Conservation (phyloP, 2,113 vertebrate species). For the Oncorhynchus masou region DNA sequence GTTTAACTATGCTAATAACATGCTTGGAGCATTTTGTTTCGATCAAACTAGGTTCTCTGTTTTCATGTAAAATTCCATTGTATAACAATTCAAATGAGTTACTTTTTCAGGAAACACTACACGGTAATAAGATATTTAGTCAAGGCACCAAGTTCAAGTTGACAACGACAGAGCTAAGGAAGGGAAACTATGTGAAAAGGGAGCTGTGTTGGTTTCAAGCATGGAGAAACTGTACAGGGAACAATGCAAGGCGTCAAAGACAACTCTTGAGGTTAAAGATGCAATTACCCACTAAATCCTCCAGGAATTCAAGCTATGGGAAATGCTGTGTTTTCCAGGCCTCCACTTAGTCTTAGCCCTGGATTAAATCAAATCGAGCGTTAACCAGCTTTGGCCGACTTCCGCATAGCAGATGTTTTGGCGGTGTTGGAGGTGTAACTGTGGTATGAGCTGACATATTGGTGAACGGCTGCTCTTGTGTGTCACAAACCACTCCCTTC, state of each 20-base stretch:
- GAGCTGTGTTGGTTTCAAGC: conserved; percentile 13
- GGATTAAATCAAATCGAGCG: too few species aligned
- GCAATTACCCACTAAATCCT: conserved; percentile 17
- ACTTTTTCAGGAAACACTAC: too few species aligned
- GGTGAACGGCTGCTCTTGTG: too few species aligned
- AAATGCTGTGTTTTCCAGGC: background rate
- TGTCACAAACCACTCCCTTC: too few species aligned
- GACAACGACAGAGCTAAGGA: background rate
- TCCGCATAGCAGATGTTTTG: too few species aligned
- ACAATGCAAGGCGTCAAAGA: background rate
- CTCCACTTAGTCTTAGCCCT: background rate
- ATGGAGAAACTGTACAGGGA: conserved; percentile 17
- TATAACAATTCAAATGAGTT: conserved; percentile 29
- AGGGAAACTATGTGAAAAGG: conserved; percentile 15
- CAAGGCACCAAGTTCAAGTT: background rate
- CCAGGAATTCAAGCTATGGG: conserved; percentile 11
- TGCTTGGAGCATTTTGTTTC: conserved; percentile 43
- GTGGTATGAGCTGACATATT: too few species aligned
- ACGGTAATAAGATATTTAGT: too few species aligned
- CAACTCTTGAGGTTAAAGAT: background rate
- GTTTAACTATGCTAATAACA: conserved; percentile 66
- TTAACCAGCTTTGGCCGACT: too few species aligned
- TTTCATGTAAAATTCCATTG: conserved; percentile 33
- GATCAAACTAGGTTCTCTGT: conserved; percentile 24
- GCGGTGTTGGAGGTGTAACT: too few species aligned